These are phyloP conservation scores for Morelia viridis DNA, from an alignment of 2,797 vertebrate species.

Conservation along the genomic window DNA sequence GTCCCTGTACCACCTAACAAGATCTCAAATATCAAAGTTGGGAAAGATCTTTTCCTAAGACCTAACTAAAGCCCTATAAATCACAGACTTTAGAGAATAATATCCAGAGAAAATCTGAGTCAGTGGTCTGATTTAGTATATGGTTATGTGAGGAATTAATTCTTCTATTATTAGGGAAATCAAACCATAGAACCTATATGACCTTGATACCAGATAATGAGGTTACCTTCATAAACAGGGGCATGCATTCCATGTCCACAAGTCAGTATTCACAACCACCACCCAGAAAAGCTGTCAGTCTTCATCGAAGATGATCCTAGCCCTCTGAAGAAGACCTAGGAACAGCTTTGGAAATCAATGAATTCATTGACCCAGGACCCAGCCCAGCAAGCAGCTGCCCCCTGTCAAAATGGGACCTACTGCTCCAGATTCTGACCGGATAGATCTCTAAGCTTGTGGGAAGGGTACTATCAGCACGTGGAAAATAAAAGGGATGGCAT, in stretches of 20 bases:
- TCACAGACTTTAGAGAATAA: not conserved
- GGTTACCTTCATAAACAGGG: not conserved
- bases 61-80: not conserved
- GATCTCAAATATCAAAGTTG: not conserved
- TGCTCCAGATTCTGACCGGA: too few species aligned
- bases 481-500: too few species aligned
- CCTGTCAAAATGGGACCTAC: too few species aligned
- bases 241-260: too few species aligned
- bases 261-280: not conserved
- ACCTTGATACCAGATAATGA: not conserved
- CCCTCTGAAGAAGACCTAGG: too few species aligned
- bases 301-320: not conserved
- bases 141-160: not conserved
- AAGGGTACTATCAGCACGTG: too few species aligned
- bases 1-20: not conserved
- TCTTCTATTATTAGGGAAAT: not conserved
- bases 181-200: not conserved
- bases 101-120: not conserved
- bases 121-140: not conserved
- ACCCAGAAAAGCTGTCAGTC: not conserved
- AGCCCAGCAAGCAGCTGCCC: too few species aligned
- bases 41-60: not conserved
- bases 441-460: too few species aligned
- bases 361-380: too few species aligned
- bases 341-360: too few species aligned